phyloP scores from a whole-genome alignment of 2,113 vertebrate genomes.

The Cavia aperea region DNA sequence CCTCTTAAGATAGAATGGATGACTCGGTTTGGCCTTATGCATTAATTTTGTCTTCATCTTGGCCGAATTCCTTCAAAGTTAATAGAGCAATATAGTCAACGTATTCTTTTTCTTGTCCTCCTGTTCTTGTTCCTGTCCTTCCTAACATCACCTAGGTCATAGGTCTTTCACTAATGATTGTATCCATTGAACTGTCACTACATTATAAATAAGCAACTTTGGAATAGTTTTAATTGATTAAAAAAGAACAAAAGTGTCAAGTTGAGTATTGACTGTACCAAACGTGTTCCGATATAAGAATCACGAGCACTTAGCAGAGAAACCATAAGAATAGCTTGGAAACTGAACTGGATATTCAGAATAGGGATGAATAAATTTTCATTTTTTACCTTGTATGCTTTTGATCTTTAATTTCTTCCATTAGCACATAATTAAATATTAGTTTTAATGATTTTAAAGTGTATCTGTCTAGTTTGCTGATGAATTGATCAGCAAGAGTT shows the following conservation, averaged over 20 bases:
- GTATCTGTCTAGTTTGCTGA: neutral
- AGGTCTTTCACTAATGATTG: neutral
- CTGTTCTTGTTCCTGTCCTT: neutral
- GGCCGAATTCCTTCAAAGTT: neutral
- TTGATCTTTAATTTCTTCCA: neutral
- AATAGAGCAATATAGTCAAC: neutral
- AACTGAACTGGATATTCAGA: neutral
- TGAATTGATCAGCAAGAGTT: neutral
- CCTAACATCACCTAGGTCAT: neutral
- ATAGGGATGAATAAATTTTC: neutral
- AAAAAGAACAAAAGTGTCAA: neutral
- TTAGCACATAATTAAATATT: constrained; percentile 1
- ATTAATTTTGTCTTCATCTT: constrained; percentile 16
- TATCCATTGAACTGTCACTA: neutral
- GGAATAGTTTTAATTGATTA: constrained; percentile 5
- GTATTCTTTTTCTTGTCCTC: neutral
- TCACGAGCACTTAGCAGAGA: neutral
- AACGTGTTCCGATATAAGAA: neutral
- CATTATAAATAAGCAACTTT: neutral
- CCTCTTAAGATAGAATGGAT: neutral
- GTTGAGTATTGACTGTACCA: neutral
- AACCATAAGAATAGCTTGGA: neutral
- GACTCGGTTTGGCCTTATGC: neutral
- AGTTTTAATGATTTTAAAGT: neutral
- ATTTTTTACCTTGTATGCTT: neutral